Conservation (phyloP, 1,140 invertebrate genomes). For the Reticulitermes speratus region DNA sequence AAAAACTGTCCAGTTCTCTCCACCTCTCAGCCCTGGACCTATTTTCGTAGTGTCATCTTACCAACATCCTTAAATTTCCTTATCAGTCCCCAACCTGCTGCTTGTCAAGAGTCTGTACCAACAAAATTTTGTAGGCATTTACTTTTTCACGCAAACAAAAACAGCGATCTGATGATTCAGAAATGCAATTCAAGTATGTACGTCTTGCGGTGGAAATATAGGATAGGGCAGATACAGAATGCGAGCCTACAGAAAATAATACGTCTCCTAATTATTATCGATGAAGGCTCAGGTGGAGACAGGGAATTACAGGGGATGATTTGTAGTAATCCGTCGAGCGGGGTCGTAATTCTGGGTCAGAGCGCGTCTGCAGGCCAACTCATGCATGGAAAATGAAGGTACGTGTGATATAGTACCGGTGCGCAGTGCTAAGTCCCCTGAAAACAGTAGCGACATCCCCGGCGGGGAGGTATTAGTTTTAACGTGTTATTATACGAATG, state of each 20-base stretch:
- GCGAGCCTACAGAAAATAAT: neutral
- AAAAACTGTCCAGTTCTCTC: too few species aligned
- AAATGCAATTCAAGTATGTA: too few species aligned
- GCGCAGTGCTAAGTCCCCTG: neutral
- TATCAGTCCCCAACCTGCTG: too few species aligned
- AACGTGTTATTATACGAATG: neutral
- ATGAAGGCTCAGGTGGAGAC: slow-evolving; percentile 13
- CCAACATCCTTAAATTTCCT: too few species aligned
- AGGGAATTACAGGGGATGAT: neutral
- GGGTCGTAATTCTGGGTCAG: neutral
- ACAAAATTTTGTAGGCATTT: too few species aligned
- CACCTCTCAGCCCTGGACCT: too few species aligned
- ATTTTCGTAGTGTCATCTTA: too few species aligned
- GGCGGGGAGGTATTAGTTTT: neutral
- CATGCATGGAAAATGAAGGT: neutral
- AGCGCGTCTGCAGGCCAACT: neutral
- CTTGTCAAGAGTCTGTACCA: too few species aligned
- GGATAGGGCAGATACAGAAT: too few species aligned
- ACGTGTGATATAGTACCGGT: neutral
- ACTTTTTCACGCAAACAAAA: too few species aligned
- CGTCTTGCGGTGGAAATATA: too few species aligned
- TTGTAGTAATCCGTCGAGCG: neutral
- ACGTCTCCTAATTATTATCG: neutral
- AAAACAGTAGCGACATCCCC: neutral
- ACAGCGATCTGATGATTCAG: too few species aligned